Percentiles rank a stretch among this genome's conserved stretches.
Evolutionary conservation across 92 coral and sea anemone species (phyloP).

Genomic region (Porites divaricata): DNA sequence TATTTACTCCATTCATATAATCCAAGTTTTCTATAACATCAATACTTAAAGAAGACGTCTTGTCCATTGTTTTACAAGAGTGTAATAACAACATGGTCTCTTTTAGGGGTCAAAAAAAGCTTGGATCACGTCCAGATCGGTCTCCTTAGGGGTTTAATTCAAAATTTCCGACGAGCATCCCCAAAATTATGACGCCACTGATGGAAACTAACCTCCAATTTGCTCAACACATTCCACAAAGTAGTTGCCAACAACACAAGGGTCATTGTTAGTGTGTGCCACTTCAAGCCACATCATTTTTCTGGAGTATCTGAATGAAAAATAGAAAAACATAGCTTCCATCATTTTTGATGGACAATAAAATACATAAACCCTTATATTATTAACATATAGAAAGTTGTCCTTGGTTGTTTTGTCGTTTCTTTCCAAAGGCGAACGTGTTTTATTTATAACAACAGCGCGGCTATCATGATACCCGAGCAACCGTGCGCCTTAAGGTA

Average conservation of each 20-base stretch:
- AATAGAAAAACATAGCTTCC: neutral
- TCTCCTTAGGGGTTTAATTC: no score
- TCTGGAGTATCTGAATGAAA: slow-evolving; percentile 45
- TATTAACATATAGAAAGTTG: neutral
- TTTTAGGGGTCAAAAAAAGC: no score
- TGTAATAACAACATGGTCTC: no score
- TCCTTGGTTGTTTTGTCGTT: neutral
- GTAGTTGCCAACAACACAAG: slow-evolving; percentile 49
- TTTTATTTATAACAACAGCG: neutral
- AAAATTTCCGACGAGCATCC: no score
- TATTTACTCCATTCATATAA: no score
- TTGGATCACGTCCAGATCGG: no score
- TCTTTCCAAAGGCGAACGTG: neutral
- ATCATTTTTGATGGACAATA: neutral
- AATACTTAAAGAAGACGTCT: no score
- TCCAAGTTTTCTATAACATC: no score
- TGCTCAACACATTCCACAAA: slow-evolving; percentile 56
- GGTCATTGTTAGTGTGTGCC: slow-evolving; percentile 52
- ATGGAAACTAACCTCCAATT: slow-evolving; percentile 30
- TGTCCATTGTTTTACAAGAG: no score
- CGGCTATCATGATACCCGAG: slow-evolving; percentile 1
- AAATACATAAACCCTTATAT: neutral
- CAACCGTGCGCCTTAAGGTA: neutral
- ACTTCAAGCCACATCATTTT: slow-evolving; percentile 53
- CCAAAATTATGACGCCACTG: neutral